Conservation (phyloP, 2,797 vertebrate genomes). For the Capromys pilorides region DNA sequence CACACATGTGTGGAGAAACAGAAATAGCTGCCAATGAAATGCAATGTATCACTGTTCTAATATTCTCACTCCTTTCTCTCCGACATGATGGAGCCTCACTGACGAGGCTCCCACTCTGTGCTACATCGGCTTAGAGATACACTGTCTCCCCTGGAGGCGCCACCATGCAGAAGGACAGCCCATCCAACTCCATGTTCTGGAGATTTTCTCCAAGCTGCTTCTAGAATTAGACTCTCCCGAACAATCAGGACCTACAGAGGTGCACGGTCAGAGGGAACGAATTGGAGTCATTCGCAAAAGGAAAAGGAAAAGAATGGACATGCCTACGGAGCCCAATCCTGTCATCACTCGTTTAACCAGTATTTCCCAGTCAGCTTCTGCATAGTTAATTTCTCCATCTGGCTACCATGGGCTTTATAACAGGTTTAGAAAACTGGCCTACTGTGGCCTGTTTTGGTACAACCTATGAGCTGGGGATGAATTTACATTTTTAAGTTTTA, state of each 20-base stretch:
- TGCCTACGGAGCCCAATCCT: neutral
- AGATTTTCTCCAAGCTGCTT: neutral
- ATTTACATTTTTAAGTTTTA: neutral
- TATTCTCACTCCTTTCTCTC: neutral
- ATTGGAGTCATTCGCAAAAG: neutral
- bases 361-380: neutral
- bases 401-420: neutral
- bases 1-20: conserved; percentile 1
- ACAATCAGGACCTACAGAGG: neutral
- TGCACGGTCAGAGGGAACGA: neutral
- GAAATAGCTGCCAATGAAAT: neutral
- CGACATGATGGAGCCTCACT: neutral
- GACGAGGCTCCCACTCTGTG: neutral
- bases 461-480: neutral
- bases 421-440: neutral
- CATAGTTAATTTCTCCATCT: neutral
- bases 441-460: neutral
- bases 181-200: fast-evolving
- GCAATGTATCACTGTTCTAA: neutral
- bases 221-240: neutral
- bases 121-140: neutral
- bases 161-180: neutral
- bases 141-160: neutral
- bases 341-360: neutral
- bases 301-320: neutral